Evolutionary conservation across 2,888 invertebrate genomes (phyloP).

Genomic region (Nymphalis c-album): DNA sequence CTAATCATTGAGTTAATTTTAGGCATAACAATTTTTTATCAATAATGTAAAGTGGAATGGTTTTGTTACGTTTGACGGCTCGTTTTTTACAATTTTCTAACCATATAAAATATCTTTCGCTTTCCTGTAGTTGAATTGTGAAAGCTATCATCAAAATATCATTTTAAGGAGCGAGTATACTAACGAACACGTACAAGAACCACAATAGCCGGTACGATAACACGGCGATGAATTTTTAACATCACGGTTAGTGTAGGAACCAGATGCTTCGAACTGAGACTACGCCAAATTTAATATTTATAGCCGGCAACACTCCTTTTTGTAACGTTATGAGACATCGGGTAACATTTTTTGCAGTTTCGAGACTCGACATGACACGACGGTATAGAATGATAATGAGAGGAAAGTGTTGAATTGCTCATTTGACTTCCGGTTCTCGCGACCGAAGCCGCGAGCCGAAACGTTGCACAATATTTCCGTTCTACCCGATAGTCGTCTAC

Average conservation of each 20-base stretch:
- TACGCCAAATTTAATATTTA: constrained; percentile 77
- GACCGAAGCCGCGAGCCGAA: too few relatives aligned
- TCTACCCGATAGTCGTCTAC: too few relatives aligned
- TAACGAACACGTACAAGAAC: constrained; percentile 39
- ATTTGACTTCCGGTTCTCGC: too few relatives aligned
- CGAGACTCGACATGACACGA: not conserved
- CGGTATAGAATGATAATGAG: constrained; percentile 11
- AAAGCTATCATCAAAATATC: not conserved
- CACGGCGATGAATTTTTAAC: constrained; percentile 73
- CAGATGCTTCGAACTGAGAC: constrained; percentile 69
- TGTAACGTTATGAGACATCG: constrained; percentile 58
- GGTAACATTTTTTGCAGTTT: constrained; percentile 24
- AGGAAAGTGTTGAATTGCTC: too few relatives aligned
- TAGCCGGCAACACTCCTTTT: constrained; percentile 67
- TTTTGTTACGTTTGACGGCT: too few relatives aligned
- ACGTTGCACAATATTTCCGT: too few relatives aligned
- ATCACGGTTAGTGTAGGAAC: constrained; percentile 63
- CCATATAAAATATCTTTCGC: too few relatives aligned
- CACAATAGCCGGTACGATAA: constrained; percentile 65
- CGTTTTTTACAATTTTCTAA: too few relatives aligned
- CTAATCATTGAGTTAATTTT: too few relatives aligned
- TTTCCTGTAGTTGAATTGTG: too few relatives aligned
- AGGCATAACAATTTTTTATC: too few relatives aligned
- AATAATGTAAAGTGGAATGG: too few relatives aligned
- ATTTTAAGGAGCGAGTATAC: not conserved